A percentile compares a stretch with the other conserved stretches of the same genome.
Conservation (phyloP, 53 echinoderm and acorn worm species). For the Temnopleurus reevesii region DNA sequence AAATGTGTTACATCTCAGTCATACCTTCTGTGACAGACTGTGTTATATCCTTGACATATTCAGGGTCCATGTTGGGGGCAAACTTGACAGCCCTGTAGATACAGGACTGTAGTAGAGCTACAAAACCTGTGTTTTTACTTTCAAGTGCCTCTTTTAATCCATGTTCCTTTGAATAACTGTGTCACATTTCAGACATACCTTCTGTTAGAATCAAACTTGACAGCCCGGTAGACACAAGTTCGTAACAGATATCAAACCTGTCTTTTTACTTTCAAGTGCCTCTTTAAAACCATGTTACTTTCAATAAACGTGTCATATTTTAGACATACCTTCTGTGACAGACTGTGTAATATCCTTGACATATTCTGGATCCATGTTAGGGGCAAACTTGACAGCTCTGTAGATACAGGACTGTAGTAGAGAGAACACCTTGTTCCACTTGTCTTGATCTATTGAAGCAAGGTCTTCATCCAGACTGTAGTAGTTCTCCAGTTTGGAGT, state of each 20-base stretch:
- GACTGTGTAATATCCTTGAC: conserved; percentile 70
- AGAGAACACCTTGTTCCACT: conserved; percentile 69
- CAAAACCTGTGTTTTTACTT: no score
- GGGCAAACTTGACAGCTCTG: conserved; percentile 46
- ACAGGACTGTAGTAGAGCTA: conserved; percentile 65
- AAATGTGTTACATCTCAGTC: no score
- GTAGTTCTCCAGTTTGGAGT: conserved; percentile 64
- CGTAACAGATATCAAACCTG: no score
- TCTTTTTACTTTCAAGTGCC: no score
- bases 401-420: conserved; percentile 68
- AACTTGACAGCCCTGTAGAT: conserved; percentile 64
- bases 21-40: conserved; percentile 89
- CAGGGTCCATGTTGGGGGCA: conserved; percentile 41
- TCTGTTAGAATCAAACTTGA: no score
- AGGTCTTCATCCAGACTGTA: conserved; percentile 56
- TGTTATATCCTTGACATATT: conserved; percentile 58
- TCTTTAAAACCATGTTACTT: no score
- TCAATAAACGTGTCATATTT: no score
- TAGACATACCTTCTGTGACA: conserved; percentile 76
- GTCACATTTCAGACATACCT: no score
- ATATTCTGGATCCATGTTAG: conserved; percentile 51
- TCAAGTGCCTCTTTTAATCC: no score
- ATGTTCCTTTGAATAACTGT: no score
- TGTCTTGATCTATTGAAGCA: conserved; percentile 29
- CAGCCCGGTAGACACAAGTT: no score